A percentile compares a stretch with the other conserved stretches of the same genome.
These are phyloP conservation scores for Melipona quadrifasciata DNA, from an alignment of 1,140 invertebrate species.

Conservation along the genomic window DNA sequence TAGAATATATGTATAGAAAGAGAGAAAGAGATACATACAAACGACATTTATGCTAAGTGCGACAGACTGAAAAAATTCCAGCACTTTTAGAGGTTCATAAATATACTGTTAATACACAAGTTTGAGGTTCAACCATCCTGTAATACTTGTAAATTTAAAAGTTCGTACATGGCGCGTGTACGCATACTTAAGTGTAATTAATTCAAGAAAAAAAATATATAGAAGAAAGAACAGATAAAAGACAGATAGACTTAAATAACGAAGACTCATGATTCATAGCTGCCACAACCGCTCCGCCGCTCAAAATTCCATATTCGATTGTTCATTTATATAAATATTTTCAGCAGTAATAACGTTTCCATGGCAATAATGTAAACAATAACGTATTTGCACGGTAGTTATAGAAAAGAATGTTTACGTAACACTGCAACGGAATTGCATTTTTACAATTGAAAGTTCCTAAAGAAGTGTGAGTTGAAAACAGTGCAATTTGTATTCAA, in stretches of 20 bases:
- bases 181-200: slow-evolving; percentile 46
- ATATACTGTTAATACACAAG: slow-evolving; percentile 37
- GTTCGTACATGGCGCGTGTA: slow-evolving; percentile 34
- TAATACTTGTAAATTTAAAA: slow-evolving; percentile 46
- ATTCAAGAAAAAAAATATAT: not conserved
- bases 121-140: slow-evolving; percentile 49
- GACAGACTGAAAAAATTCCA: slow-evolving; percentile 51
- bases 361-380: slow-evolving; percentile 64
- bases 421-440: slow-evolving; percentile 62
- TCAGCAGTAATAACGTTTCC: slow-evolving; percentile 70
- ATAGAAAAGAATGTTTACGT: slow-evolving; percentile 49
- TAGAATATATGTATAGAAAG: not conserved
- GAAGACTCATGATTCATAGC: slow-evolving; percentile 45
- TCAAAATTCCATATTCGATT: slow-evolving; percentile 52
- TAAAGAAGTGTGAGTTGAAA: slow-evolving; percentile 53
- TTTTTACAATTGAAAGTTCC: slow-evolving; percentile 67
- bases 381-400: slow-evolving; percentile 50
- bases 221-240: slow-evolving; percentile 25
- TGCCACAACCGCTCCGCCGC: slow-evolving; percentile 60
- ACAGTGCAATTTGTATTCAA: slow-evolving; percentile 39
- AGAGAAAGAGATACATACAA: slow-evolving; percentile 5
- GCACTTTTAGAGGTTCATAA: slow-evolving; percentile 42
- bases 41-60: slow-evolving; percentile 42
- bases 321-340: slow-evolving; percentile 61
- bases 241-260: slow-evolving; percentile 48